Evolutionary conservation across 1,140 invertebrate genomes (phyloP), one percentile per base, ranked within the genome.

Genomic region (Heliconius congener): DNA sequence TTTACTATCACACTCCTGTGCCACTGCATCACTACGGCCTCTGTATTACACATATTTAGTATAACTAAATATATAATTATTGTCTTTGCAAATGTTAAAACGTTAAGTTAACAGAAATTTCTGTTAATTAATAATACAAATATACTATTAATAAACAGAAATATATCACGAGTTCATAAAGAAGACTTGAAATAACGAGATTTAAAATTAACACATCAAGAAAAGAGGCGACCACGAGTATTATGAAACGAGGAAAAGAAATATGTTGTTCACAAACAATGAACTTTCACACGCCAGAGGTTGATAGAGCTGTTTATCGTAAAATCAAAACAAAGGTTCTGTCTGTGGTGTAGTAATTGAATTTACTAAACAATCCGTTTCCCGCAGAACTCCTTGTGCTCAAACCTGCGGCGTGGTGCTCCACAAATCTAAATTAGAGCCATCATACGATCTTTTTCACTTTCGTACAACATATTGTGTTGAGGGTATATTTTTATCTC

Each of bases 291-390:
- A 89, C 85, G 79, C 82, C 81, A 74, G 84, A 85, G 85, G 87
- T 91, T 92, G 91, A 92, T 93, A 87, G 88, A 88, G 88, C 82
- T 84, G 90, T 90, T 88, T 88, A 90, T 90, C 85, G 85, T 86
- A 82, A 83, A 91, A 91, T 92, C 88, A 91, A 83, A 90, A 86
- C 79, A 60, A 84, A 85, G 82, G 83, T 66, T 84, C 81, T 85
- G 81, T 90, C 81, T 90, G 90, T 87, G 86, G 82, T 83, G 83
- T 81, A 79, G 84, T 94, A 94, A 94, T 93, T 93, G 87, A 89
- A 91, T 94, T 94, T 94, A 83, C 88, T 87, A 86, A 93, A 93
- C 93, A 92, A 93, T 94, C 86, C 87, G 87, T 94, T 93, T 87
- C 86, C 84, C 88, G 87, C 80, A 71, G 75, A 55, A 42, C 34